Evolutionary conservation across 2,113 vertebrate species (phyloP).

Genomic region (Cyprinodon brontotheroides): DNA sequence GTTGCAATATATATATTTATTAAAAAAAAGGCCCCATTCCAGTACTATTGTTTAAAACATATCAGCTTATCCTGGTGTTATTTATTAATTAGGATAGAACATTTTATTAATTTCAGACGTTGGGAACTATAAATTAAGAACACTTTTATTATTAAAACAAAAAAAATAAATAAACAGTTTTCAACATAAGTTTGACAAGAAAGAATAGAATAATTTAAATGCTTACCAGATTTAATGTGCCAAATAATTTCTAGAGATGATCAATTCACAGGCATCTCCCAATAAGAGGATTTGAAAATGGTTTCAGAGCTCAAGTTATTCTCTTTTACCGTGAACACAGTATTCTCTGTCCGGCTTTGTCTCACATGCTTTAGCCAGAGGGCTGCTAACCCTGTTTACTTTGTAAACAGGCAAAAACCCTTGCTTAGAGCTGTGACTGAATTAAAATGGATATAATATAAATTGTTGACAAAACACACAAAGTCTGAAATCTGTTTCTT

Average conservation of each 20-base stretch:
- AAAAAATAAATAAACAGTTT: neutral
- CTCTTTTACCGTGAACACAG: slow-evolving; percentile 54
- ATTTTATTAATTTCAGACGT: neutral
- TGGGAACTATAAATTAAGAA: neutral
- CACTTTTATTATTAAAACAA: neutral
- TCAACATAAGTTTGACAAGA: neutral
- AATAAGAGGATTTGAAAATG: slow-evolving; percentile 57
- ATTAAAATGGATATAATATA: slow-evolving; percentile 64
- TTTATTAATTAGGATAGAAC: neutral
- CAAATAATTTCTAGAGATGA: slow-evolving; percentile 31
- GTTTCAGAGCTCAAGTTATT: slow-evolving; percentile 53
- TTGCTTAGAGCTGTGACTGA: slow-evolving; percentile 55
- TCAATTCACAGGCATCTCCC: slow-evolving; percentile 47
- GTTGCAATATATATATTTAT: neutral
- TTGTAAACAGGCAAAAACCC: slow-evolving; percentile 67
- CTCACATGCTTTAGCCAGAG: slow-evolving; percentile 71
- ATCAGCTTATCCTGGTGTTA: neutral
- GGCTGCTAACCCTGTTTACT: slow-evolving; percentile 72
- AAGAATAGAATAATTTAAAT: neutral
- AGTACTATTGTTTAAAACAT: neutral
- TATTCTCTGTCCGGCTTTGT: slow-evolving; percentile 59
- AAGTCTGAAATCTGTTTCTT: slow-evolving; percentile 9
- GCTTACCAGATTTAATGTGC: slow-evolving; percentile 46
- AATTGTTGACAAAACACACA: slow-evolving; percentile 46
- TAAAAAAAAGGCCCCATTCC: neutral